Base-by-base conservation (phyloP, 2,888 invertebrate genomes). In the Agrochola lota region DNA sequence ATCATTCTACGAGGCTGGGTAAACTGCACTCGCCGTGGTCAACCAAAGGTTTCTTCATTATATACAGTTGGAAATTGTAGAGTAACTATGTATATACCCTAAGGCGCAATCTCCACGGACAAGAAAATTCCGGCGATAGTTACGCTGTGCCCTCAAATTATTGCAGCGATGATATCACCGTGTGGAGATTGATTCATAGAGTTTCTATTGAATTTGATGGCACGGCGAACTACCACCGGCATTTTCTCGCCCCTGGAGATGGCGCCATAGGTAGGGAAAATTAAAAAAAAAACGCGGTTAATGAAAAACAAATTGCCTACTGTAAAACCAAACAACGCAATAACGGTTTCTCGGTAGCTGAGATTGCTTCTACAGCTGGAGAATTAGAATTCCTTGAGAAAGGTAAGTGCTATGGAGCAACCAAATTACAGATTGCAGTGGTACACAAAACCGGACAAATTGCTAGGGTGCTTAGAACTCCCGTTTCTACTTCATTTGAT, bases 361-460 rank as follows among this genome's bases (percentile, higher is more conserved):
- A 6, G 74, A 78, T 64, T 78, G 49, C 74, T 49, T 64, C 15
- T 43, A 52, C n/a, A 66, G 52, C 15, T 30, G 43, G 46, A 72
- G n/a, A 60, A 35, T 26, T 46, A 57, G 59, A 60, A 63, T 80
- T 62, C 20, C n/a, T 59, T 55, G 40, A 71, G 30, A 60, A 71
- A 70, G 26, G 23, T 62, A 30, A 57, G 40, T 71, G 49, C 55
- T 71, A 62, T 55, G 55, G 70, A 78, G 68, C 46, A 46, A 70
- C 72, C 9, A 72, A 77, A 78, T 84, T 87, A 70, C 74, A 26
- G 52, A 67, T 80, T 46, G 20, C 75, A 76, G 63, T 76, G 59
- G 68, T 80, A 73, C 69, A 78, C 63, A 80, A 84, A 57, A 43
- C 66, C 46, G 35, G 64, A 67, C 62, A 87, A 77, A 85, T 85